These are phyloP conservation scores for Phenganax subtilis DNA, from an alignment of 92 coral and sea anemone species.

Conservation along the genomic window DNA sequence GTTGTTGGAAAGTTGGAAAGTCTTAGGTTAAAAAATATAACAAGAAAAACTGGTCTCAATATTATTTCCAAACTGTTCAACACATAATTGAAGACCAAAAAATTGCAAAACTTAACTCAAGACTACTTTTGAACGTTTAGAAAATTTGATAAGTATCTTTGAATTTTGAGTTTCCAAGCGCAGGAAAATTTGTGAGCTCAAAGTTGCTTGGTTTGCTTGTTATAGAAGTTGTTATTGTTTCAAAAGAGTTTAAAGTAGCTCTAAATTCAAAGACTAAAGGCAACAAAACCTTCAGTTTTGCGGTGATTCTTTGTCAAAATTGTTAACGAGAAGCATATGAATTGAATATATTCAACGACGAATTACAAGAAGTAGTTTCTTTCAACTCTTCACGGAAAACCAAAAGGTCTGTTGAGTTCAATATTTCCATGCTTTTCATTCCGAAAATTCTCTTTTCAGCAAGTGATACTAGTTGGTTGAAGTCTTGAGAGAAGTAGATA, in stretches of 20 bases:
- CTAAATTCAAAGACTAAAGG: too few relatives aligned
- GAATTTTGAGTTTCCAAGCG: neutral
- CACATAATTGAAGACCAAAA: too few relatives aligned
- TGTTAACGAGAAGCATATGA: neutral
- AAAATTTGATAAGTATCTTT: neutral
- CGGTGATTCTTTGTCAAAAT: neutral
- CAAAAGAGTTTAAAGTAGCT: neutral
- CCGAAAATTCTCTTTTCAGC: neutral
- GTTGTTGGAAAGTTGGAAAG: too few relatives aligned
- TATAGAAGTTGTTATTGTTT: neutral
- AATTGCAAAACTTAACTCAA: too few relatives aligned
- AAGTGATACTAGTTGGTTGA: too few relatives aligned
- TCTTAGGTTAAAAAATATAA: too few relatives aligned
- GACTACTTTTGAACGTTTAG: neutral
- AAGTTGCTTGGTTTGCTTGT: neutral
- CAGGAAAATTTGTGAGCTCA: slow-evolving; percentile 18
- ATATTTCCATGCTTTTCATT: slow-evolving; percentile 1
- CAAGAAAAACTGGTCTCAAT: too few relatives aligned
- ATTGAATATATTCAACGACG: slow-evolving; percentile 71
- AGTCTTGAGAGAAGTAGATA: too few relatives aligned
- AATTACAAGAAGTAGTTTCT: slow-evolving; percentile 77
- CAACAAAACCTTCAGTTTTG: neutral
- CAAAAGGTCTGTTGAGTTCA: slow-evolving; percentile 57
- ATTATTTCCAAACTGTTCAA: too few relatives aligned
- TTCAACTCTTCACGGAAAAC: slow-evolving; percentile 96